These are phyloP conservation scores for Elaphurus davidianus DNA, from an alignment of 2,113 vertebrate species.

Conservation along the genomic window DNA sequence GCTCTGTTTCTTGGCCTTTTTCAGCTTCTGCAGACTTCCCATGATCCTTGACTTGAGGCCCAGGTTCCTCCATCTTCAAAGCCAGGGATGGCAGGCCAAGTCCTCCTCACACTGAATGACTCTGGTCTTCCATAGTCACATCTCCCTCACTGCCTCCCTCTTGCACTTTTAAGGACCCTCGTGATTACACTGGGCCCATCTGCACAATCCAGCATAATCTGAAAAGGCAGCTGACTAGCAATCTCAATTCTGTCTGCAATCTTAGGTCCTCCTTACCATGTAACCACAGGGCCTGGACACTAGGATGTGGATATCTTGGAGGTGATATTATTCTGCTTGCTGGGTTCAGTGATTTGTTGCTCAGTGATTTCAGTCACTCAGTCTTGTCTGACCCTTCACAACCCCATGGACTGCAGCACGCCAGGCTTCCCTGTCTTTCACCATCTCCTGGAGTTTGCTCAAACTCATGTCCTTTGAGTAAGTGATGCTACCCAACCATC, in stretches of 20 bases:
- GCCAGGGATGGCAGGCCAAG: rapidly evolving
- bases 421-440: background rate
- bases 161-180: background rate
- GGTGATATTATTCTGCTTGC: background rate
- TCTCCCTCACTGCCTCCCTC: background rate
- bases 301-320: background rate
- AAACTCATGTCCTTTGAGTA: background rate
- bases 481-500: background rate
- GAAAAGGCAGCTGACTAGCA: too few species aligned
- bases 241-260: background rate
- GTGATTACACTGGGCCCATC: background rate
- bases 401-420: background rate
- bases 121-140: background rate
- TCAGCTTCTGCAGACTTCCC: too few species aligned
- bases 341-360: background rate
- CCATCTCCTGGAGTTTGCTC: background rate
- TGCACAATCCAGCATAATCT: background rate
- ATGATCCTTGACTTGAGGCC: rapidly evolving
- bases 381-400: background rate
- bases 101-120: background rate
- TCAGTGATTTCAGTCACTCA: background rate
- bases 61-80: background rate
- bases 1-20: background rate
- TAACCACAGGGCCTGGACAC: background rate
- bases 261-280: background rate